These are phyloP conservation scores for Sphaeridia pumilis DNA, from an alignment of 2,888 invertebrate species.

Conservation along the genomic window DNA sequence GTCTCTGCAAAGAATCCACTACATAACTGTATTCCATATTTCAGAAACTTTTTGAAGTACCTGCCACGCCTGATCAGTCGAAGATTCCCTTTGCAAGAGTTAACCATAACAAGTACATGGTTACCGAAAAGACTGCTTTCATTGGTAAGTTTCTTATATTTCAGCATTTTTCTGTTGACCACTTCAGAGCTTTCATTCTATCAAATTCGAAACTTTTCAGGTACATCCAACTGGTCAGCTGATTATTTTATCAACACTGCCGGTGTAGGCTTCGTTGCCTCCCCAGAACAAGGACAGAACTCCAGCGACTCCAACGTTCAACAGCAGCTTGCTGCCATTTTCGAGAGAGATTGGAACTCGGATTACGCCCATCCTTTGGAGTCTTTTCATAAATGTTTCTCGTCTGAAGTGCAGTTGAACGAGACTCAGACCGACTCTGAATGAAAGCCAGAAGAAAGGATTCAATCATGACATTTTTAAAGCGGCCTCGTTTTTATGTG, in stretches of 20 bases:
- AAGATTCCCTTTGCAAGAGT: conserved; percentile 82
- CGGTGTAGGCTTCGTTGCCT: conserved; percentile 61
- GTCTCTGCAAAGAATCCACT: no score
- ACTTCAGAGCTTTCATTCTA: no score
- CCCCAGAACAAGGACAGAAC: conserved; percentile 7
- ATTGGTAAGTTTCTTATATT: conserved; percentile 51
- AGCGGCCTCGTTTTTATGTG: no score
- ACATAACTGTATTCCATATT: conserved; percentile 34
- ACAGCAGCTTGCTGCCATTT: conserved; percentile 63
- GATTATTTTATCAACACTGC: conserved; percentile 89
- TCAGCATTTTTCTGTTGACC: no score
- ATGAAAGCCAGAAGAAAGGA: no score
- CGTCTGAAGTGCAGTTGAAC: no score
- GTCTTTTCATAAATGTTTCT: no score
- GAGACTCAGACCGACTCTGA: no score
- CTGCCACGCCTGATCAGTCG: conserved; percentile 58
- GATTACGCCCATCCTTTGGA: conserved; percentile 50
- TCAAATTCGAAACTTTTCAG: no score
- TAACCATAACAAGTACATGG: conserved; percentile 98
- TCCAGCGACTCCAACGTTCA: conserved; percentile 45
- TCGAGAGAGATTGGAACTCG: conserved; percentile 84
- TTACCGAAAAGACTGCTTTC: conserved; percentile 83
- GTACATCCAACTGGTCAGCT: conserved; percentile 94
- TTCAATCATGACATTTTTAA: no score
- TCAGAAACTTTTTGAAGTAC: conserved; percentile 79